phyloP scores from a whole-genome alignment of 1,140 invertebrate genomes.

The Rhizoglyphus robini region DNA sequence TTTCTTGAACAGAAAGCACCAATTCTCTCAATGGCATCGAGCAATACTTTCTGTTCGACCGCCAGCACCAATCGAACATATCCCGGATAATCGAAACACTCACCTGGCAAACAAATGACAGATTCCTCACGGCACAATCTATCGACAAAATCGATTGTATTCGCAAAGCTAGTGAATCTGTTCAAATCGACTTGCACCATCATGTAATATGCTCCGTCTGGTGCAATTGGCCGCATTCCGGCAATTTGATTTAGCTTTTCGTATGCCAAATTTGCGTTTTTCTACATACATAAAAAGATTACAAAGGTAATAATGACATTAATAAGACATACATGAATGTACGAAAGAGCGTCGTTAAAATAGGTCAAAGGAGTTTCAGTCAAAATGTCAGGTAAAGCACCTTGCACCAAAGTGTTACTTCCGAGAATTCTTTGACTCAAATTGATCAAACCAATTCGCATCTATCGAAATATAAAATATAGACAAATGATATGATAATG shows the following conservation, averaged over 20 bases:
- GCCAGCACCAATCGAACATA: slow-evolving; percentile 82
- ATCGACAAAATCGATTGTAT: slow-evolving; percentile 76
- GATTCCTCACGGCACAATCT: slow-evolving; percentile 80
- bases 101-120: slow-evolving; percentile 90
- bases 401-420: slow-evolving; percentile 78
- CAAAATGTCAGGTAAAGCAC: slow-evolving; percentile 76
- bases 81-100: slow-evolving; percentile 79
- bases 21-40: no score
- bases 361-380: slow-evolving; percentile 66
- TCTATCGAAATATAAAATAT: slow-evolving; percentile 39
- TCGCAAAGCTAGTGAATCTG: slow-evolving; percentile 50
- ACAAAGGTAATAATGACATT: not conserved
- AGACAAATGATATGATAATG: no score
- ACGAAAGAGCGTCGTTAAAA: slow-evolving; percentile 56
- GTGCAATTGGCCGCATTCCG: slow-evolving; percentile 81
- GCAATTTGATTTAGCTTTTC: slow-evolving; percentile 47
- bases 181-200: slow-evolving; percentile 70
- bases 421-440: slow-evolving; percentile 75
- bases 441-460: slow-evolving; percentile 52
- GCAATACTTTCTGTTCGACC: no score
- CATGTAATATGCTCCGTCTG: slow-evolving; percentile 97
- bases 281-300: slow-evolving; percentile 37
- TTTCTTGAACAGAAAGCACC: no score
- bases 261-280: slow-evolving; percentile 67
- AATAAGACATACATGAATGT: slow-evolving; percentile 51